phyloP scores from a whole-genome alignment of 2,888 invertebrate genomes.

The Epistrophella euchroma region DNA sequence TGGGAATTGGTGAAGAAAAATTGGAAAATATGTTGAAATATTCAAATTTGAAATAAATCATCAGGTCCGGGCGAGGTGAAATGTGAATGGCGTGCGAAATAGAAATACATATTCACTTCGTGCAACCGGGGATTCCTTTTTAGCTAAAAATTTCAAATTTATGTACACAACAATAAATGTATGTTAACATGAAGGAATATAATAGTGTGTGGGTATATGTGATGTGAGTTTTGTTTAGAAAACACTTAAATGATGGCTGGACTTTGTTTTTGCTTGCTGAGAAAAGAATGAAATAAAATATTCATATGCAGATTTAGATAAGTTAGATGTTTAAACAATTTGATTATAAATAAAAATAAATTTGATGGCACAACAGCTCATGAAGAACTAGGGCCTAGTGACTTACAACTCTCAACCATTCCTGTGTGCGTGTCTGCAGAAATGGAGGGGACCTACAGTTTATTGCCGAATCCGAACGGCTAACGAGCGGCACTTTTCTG shows the following conservation, averaged over 20 bases:
- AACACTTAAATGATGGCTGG: background rate
- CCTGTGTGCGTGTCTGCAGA: no score
- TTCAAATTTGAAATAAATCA: constrained; percentile 76
- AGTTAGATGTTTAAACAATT: no score
- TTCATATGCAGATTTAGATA: no score
- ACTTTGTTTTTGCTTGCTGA: constrained; percentile 1
- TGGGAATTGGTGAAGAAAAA: constrained; percentile 56
- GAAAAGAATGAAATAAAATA: no score
- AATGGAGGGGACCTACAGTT: no score
- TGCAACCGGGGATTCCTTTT: constrained; percentile 40
- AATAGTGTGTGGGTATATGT: background rate
- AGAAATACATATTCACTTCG: constrained; percentile 55
- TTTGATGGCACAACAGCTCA: no score
- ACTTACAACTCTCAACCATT: no score
- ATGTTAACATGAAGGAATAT: constrained; percentile 15
- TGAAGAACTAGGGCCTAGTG: no score
- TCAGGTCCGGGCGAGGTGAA: constrained; percentile 64
- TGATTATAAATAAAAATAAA: no score
- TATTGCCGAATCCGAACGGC: no score
- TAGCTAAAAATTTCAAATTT: constrained; percentile 53
- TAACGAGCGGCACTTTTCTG: no score
- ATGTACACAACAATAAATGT: constrained; percentile 20
- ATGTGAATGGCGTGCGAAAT: constrained; percentile 70
- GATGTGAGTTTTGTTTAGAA: background rate
- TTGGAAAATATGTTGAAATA: constrained; percentile 74